Evolutionary conservation across 2,888 invertebrate species (phyloP), one percentile per base, ranked within the genome.

Genomic region (Phlogophora meticulosa): DNA sequence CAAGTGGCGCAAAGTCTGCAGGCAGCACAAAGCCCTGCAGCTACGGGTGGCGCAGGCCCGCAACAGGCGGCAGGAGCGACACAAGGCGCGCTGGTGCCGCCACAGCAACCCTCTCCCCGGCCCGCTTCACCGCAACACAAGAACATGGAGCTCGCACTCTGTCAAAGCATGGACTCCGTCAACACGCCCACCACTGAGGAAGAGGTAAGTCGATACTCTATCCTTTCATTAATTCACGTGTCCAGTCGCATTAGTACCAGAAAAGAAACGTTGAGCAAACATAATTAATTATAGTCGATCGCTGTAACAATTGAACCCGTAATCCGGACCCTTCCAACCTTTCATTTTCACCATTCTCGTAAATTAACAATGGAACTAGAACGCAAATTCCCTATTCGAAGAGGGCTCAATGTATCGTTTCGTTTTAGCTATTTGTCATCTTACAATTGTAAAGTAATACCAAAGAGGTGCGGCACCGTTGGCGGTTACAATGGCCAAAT

Each of bases 141-240:
- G 92, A 94, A 85, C 87, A 96, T 96, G 96, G 96, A 96, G 90
- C 96, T 97, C 91, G 97, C 98, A 89, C 96, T 98, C 90, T 98
- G 98, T 93, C 99, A 99, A 96, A 99, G 98, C 96, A 99, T 99
- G 98, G 99, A 99, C 96, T 99, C 98, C 88, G 99, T 99, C 92
- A 99, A 99, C 96, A 98, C 98, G 87, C 97, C 97, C 91, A 98
- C 98, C 93, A 98, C 98, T 93, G 99, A 99, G 96, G 99, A 99
- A 97, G 99, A 99, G 99, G 99, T 99, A 90, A 96, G 97, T 81
- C 9, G n/a, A 40, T n/a, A n/a, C 4, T 45, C 0, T 7, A 52
- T 11, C 9, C 1, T 32, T n/a, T 9, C 9, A 49, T 36, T 45
- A 9, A 64, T 36, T 11, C 38, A 40, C 60, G n/a, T 46, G 10